These are phyloP conservation scores for Puma concolor DNA, from an alignment of 2,113 vertebrate genomes.

Conservation along the genomic window DNA sequence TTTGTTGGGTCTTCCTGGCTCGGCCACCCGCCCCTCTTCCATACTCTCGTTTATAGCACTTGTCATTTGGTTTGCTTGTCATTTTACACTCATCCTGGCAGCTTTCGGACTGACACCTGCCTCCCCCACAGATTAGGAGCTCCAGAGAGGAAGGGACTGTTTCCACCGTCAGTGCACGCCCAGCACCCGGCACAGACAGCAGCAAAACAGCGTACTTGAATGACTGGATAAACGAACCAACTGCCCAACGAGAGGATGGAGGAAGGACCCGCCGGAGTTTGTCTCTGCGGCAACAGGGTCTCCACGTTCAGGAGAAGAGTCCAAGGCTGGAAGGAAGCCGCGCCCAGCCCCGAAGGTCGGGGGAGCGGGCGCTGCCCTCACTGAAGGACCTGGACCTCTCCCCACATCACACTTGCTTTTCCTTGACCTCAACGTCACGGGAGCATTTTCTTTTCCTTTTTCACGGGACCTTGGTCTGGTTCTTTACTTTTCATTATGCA, in stretches of 20 bases:
- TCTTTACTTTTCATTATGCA: not conserved
- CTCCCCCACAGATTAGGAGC: not conserved
- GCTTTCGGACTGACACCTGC: not conserved
- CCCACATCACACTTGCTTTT: not conserved
- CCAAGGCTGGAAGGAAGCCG: no score
- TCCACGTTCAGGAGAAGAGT: not conserved
- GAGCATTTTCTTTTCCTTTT: not conserved
- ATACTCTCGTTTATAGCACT: not conserved
- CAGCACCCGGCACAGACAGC: not conserved
- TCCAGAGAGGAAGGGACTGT: no score
- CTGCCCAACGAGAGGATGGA: not conserved
- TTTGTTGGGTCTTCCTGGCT: not conserved
- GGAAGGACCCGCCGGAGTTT: no score
- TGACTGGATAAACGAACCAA: not conserved
- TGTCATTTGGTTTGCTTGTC: not conserved
- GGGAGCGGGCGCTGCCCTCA: accelerated
- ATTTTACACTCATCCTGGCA: not conserved
- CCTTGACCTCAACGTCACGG: not conserved
- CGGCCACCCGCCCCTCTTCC: not conserved
- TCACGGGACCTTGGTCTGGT: not conserved
- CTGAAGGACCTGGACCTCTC: no score
- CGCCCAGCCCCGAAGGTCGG: accelerated
- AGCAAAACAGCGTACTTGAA: not conserved
- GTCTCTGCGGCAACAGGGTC: not conserved
- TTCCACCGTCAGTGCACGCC: not conserved